A percentile compares a stretch with the other conserved stretches of the same genome.
Evolutionary conservation across 2,888 invertebrate species (phyloP).

Genomic region (Tipula unca): DNA sequence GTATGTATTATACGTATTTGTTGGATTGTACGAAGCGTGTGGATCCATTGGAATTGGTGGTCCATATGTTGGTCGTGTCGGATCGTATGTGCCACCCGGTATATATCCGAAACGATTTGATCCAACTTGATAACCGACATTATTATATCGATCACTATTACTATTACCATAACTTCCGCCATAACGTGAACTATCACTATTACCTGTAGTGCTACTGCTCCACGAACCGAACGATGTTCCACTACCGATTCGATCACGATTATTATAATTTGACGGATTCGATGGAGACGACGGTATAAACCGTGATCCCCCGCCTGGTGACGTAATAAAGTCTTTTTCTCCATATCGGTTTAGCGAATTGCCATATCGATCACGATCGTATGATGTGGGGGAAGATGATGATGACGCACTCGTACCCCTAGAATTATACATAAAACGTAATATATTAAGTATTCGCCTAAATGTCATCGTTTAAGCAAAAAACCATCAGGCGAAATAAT

Average conservation of each 20-base stretch:
- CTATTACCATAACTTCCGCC: not conserved
- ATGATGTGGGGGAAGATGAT: not conserved
- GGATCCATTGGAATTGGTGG: not conserved
- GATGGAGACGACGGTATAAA: not conserved
- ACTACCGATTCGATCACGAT: conserved; percentile 1
- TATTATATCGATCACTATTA: not conserved
- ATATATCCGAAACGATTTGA: conserved; percentile 4
- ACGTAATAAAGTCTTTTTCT: conserved; percentile 17
- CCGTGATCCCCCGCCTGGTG: not conserved
- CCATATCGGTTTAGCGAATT: not conserved
- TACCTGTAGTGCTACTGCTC: not conserved
- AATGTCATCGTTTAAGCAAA: no score
- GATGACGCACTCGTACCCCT: not conserved
- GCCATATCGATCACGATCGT: conserved; percentile 9
- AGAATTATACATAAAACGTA: not conserved
- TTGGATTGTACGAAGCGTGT: not conserved
- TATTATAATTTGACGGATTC: not conserved
- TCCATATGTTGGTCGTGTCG: not conserved
- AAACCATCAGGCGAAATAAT: not conserved
- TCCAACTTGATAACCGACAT: not conserved
- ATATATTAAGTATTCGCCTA: no score
- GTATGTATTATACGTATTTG: not conserved
- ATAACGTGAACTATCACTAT: not conserved
- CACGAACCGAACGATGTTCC: not conserved
- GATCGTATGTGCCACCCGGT: not conserved